Conservation (phyloP, 2,888 invertebrate genomes). For the Mythimna impura region DNA sequence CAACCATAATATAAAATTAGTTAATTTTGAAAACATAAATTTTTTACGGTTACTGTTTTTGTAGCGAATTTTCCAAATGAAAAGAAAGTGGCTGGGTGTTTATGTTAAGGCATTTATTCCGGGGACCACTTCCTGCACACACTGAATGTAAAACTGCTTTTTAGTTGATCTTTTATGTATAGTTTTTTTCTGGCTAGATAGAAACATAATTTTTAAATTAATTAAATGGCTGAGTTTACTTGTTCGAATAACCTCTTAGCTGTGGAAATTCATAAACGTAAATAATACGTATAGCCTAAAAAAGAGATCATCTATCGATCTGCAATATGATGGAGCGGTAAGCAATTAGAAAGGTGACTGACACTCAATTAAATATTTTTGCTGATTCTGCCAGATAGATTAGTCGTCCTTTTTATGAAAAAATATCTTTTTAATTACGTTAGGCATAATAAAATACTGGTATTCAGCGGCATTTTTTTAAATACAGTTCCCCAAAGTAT, state of each 20-base stretch:
- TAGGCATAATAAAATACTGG: too few relatives aligned
- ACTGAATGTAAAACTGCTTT: conserved; percentile 2
- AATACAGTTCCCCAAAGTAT: too few relatives aligned
- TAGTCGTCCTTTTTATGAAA: background rate
- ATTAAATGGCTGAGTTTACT: background rate
- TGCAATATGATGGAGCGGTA: background rate
- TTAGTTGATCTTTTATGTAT: background rate
- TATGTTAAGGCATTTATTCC: conserved; percentile 4
- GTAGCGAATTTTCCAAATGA: conserved; percentile 17
- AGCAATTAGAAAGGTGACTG: background rate
- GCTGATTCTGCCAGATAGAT: background rate
- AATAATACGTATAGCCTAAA: too few relatives aligned
- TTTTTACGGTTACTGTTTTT: conserved; percentile 9
- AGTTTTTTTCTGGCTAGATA: background rate
- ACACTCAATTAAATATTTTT: background rate
- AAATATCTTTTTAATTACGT: background rate
- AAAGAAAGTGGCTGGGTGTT: background rate
- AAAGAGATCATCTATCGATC: background rate
- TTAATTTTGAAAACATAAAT: conserved; percentile 5
- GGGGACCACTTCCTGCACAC: background rate
- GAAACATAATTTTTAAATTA: background rate
- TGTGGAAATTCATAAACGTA: too few relatives aligned
- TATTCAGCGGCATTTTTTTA: too few relatives aligned
- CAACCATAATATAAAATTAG: background rate
- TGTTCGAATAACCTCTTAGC: too few relatives aligned